phyloP scores from a whole-genome alignment of 35 echinoderm and acorn worm genomes.

The Holothuria glaberrima region DNA sequence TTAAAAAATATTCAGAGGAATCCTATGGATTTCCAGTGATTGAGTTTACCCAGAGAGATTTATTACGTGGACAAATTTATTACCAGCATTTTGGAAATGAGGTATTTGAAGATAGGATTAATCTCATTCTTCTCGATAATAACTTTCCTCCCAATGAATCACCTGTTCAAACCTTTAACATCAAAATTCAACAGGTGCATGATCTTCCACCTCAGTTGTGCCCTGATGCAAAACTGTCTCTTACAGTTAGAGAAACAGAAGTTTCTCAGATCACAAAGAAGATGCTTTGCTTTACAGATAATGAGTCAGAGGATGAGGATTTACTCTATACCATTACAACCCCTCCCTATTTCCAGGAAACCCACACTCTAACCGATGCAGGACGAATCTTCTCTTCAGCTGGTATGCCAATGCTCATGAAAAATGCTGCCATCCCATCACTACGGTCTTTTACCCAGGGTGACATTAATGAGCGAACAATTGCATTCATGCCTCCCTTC shows the following conservation, averaged over 20 bases:
- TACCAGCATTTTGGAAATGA: constrained; percentile 95
- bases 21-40: constrained; percentile 88
- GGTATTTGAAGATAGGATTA: constrained; percentile 81
- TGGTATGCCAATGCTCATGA: constrained; percentile 67
- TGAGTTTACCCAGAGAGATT: constrained; percentile 93
- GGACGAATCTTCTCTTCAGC: constrained; percentile 79
- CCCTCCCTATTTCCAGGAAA: constrained; percentile 76
- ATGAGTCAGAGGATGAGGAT: constrained; percentile 71
- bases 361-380: constrained; percentile 85
- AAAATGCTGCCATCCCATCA: constrained; percentile 64
- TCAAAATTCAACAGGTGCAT: constrained; percentile 77
- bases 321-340: constrained; percentile 88
- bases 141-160: constrained; percentile 90
- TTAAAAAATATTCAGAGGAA: constrained; percentile 85
- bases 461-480: constrained; percentile 74
- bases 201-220: constrained; percentile 77
- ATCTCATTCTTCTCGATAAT: constrained; percentile 82
- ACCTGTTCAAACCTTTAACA: constrained; percentile 64
- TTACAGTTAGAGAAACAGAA: constrained; percentile 83
- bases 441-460: constrained; percentile 79
- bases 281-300: constrained; percentile 80
- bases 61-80: constrained; percentile 86
- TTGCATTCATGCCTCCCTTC: constrained; percentile 94
- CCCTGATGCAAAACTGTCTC: constrained; percentile 32
- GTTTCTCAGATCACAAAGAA: constrained; percentile 77